These are phyloP conservation scores for Python bivittatus DNA, from an alignment of 2,113 vertebrate genomes.

Conservation along the genomic window DNA sequence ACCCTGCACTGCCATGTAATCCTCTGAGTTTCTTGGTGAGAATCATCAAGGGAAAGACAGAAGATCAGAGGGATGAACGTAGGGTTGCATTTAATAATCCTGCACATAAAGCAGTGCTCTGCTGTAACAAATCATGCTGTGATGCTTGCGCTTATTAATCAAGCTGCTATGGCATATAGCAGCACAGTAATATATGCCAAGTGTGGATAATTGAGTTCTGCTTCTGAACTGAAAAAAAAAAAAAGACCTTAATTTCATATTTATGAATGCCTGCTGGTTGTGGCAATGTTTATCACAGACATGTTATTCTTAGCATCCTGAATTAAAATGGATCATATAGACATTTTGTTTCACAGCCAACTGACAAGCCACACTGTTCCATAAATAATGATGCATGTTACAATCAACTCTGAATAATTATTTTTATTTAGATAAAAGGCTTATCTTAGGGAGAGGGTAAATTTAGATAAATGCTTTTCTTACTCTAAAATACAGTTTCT, in stretches of 20 bases:
- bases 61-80: slow-evolving; percentile 52
- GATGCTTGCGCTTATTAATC: slow-evolving; percentile 65
- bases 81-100: slow-evolving; percentile 58
- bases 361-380: slow-evolving; percentile 49
- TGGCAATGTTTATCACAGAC: slow-evolving; percentile 29
- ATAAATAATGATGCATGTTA: slow-evolving; percentile 7
- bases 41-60: slow-evolving; percentile 40
- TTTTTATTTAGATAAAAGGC: slow-evolving; percentile 29
- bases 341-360: slow-evolving; percentile 27
- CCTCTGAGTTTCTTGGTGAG: slow-evolving; percentile 33
- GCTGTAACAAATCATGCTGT: slow-evolving; percentile 67
- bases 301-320: slow-evolving; percentile 45
- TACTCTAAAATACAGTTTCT: not conserved
- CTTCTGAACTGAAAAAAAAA: slow-evolving; percentile 53
- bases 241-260: slow-evolving; percentile 53
- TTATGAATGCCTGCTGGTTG: slow-evolving; percentile 61
- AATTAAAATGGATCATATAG: slow-evolving; percentile 57
- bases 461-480: not conserved
- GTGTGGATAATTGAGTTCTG: slow-evolving; percentile 51
- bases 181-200: slow-evolving; percentile 57
- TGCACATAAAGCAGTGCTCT: slow-evolving; percentile 51
- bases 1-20: slow-evolving; percentile 1
- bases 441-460: not conserved
- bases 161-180: slow-evolving; percentile 47
- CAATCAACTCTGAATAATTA: not conserved